These are phyloP conservation scores for Cranoglanis bouderius DNA, from an alignment of 2,113 vertebrate species.

Conservation along the genomic window DNA sequence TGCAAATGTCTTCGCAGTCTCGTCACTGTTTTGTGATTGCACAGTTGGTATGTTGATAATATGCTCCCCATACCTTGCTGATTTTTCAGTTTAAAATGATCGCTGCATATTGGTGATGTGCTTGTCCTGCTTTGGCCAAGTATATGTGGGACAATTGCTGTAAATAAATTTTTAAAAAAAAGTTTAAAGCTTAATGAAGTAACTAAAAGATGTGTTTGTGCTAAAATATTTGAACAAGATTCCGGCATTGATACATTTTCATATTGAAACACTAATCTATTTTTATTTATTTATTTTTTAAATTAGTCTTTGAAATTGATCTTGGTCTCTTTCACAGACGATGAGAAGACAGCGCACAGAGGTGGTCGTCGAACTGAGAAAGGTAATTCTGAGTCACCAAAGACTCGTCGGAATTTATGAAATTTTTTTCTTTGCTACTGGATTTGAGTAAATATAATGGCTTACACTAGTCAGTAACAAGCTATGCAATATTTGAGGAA, in stretches of 20 bases:
- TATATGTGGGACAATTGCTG: neutral
- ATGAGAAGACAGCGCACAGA: conserved; percentile 99
- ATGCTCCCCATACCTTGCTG: neutral
- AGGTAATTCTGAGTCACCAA: conserved; percentile 74
- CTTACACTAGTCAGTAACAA: neutral
- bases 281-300: neutral
- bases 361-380: conserved; percentile 96
- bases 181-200: neutral
- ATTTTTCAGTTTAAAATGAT: neutral
- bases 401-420: neutral
- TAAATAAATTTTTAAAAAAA: neutral
- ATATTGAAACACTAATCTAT: neutral
- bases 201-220: neutral
- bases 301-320: neutral
- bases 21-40: neutral
- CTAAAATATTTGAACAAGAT: neutral
- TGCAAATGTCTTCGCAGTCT: neutral
- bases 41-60: neutral
- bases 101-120: neutral
- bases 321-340: conserved; percentile 74
- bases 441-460: neutral
- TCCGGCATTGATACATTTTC: neutral
- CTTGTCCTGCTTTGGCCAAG: neutral
- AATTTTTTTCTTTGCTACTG: neutral
- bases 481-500: neutral